A percentile compares a stretch with the other conserved stretches of the same genome.
These are phyloP conservation scores for Melangyna quadrimaculata DNA, from an alignment of 2,888 invertebrate species.

Conservation along the genomic window DNA sequence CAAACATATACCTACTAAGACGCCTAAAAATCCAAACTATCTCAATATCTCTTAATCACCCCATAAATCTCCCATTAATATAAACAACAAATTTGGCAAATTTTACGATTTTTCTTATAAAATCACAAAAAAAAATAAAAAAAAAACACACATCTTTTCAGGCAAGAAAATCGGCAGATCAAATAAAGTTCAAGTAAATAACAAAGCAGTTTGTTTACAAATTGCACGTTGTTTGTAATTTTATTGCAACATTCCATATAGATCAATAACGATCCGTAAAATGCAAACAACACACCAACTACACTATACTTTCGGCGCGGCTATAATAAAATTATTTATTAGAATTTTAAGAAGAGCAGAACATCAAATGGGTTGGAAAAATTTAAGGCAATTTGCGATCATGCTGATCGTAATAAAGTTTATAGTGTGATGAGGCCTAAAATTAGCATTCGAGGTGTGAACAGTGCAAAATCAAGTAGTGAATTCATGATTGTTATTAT, in stretches of 20 bases:
- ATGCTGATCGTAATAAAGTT: constrained; percentile 4
- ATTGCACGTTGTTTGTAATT: constrained; percentile 50
- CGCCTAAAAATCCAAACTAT: not conserved
- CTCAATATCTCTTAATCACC: constrained; percentile 34
- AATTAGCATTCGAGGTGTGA: constrained; percentile 46
- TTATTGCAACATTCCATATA: constrained; percentile 47
- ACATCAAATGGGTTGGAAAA: constrained; percentile 50
- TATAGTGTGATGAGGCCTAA: constrained; percentile 4
- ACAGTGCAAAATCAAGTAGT: constrained; percentile 23
- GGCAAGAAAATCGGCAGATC: constrained; percentile 12
- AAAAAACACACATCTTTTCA: not conserved
- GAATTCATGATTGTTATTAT: constrained; percentile 19
- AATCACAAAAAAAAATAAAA: too few species aligned
- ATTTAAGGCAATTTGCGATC: constrained; percentile 36
- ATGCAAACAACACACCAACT: constrained; percentile 35
- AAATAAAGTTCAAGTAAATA: constrained; percentile 48
- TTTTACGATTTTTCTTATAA: not conserved
- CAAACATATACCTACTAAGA: not conserved
- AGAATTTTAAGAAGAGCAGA: constrained; percentile 38
- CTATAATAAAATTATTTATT: constrained; percentile 11
- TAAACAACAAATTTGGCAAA: constrained; percentile 10
- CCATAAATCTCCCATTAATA: constrained; percentile 32
- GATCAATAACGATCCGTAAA: constrained; percentile 65
- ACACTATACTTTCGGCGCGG: not conserved
- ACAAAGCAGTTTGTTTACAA: constrained; percentile 34